Conservation (phyloP, 2,888 invertebrate genomes). For the Tyria jacobaeae region DNA sequence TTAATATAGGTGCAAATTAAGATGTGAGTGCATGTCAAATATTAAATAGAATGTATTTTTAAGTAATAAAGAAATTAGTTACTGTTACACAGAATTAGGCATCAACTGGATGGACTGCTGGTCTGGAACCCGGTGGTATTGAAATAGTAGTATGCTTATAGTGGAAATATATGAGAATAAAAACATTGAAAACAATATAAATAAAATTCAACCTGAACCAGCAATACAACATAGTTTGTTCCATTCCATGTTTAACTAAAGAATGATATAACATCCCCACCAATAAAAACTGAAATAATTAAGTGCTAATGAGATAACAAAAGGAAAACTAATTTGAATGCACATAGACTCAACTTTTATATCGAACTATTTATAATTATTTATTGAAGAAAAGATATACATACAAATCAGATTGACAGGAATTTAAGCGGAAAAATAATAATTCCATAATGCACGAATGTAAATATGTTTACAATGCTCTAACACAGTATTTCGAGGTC, state of each 20-base stretch:
- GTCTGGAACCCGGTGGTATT: too few relatives aligned
- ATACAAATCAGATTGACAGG: constrained; percentile 7
- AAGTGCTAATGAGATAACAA: neutral
- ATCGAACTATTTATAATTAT: neutral
- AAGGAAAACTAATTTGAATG: neutral
- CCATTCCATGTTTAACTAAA: neutral
- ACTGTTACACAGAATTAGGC: too few relatives aligned
- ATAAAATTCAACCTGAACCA: too few relatives aligned
- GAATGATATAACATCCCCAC: constrained; percentile 4
- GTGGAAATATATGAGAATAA: too few relatives aligned
- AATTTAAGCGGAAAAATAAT: constrained; percentile 26
- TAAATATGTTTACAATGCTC: constrained; percentile 42
- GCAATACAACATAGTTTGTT: too few relatives aligned
- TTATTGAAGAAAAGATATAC: neutral
- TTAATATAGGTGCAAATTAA: too few relatives aligned
- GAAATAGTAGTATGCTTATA: too few relatives aligned
- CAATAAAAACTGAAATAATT: constrained; percentile 10
- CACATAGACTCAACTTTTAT: neutral
- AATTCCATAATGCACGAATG: constrained; percentile 22
- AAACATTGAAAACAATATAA: too few relatives aligned
- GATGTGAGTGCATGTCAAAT: too few relatives aligned
- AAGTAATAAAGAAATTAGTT: too few relatives aligned
- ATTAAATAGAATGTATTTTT: too few relatives aligned
- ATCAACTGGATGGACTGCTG: too few relatives aligned
- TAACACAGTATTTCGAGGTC: constrained; percentile 51